Conservation (phyloP, 2,888 invertebrate genomes). For the Drosophila mulleri region DNA sequence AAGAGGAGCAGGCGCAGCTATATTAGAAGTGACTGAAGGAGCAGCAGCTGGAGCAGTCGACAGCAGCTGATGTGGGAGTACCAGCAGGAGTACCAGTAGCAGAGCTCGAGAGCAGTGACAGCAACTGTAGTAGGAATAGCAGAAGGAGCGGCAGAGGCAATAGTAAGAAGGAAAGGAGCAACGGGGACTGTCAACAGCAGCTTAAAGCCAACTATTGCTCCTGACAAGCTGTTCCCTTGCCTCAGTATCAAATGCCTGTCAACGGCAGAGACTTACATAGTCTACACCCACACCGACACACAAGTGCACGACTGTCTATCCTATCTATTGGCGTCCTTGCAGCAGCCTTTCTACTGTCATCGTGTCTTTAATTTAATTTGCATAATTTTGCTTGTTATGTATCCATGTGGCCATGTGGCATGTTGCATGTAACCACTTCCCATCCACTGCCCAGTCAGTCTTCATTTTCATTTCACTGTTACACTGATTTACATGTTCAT, state of each 20-base stretch:
- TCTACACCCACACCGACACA: not conserved
- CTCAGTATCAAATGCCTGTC: constrained; percentile 27
- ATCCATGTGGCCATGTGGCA: constrained; percentile 25
- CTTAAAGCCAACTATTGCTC: constrained; percentile 40
- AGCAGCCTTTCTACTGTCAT: constrained; percentile 78
- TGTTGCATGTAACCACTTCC: constrained; percentile 1
- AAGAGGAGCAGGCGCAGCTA: no score
- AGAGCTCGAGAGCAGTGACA: not conserved
- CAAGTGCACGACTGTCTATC: not conserved
- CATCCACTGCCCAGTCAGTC: constrained; percentile 11
- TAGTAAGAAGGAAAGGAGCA: not conserved
- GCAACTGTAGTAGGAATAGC: no score
- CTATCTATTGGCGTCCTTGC: constrained; percentile 48
- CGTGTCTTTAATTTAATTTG: constrained; percentile 81
- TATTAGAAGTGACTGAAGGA: not conserved
- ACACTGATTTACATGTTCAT: constrained; percentile 56
- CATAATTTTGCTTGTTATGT: constrained; percentile 77
- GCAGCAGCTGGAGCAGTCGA: constrained; percentile 1
- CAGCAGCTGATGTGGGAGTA: not conserved
- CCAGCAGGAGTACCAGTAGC: not conserved
- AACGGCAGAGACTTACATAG: constrained; percentile 15
- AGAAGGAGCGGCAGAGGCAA: not conserved
- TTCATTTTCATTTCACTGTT: constrained; percentile 49
- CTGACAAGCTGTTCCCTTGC: constrained; percentile 26
- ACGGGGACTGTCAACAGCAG: constrained; percentile 38